These are phyloP conservation scores for Oenanthe melanoleuca DNA, from an alignment of 2,113 vertebrate genomes.

Conservation along the genomic window DNA sequence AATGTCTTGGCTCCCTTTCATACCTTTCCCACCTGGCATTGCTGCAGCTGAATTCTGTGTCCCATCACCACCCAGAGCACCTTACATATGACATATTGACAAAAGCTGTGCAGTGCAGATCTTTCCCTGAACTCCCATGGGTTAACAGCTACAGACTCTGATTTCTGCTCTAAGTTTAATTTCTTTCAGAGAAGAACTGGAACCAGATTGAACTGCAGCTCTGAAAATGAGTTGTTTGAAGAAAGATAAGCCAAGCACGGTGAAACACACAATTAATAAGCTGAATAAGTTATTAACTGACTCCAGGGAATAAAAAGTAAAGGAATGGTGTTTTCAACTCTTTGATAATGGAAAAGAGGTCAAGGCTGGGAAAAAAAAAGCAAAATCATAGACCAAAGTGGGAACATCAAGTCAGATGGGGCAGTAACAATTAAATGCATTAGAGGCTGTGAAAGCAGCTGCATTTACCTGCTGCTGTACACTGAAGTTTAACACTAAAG, in stretches of 20 bases:
- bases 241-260: constrained; percentile 10
- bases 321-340: constrained; percentile 7
- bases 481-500: not conserved
- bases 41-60: not conserved
- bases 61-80: not conserved
- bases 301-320: constrained; percentile 29
- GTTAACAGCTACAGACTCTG: not conserved
- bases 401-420: not conserved
- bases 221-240: constrained; percentile 45
- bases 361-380: not conserved
- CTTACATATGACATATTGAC: not conserved
- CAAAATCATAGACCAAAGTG: not conserved
- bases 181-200: not conserved
- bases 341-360: constrained; percentile 54
- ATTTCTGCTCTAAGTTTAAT: not conserved
- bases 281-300: constrained; percentile 35
- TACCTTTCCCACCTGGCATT: not conserved
- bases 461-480: not conserved
- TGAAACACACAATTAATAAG: constrained; percentile 21
- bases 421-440: not conserved
- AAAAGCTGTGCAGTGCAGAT: not conserved
- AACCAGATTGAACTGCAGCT: not conserved
- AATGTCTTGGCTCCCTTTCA: not conserved
- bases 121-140: not conserved
- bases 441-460: not conserved